phyloP scores from a whole-genome alignment of 35 echinoderm and acorn worm species.

The Chiridota heheva region DNA sequence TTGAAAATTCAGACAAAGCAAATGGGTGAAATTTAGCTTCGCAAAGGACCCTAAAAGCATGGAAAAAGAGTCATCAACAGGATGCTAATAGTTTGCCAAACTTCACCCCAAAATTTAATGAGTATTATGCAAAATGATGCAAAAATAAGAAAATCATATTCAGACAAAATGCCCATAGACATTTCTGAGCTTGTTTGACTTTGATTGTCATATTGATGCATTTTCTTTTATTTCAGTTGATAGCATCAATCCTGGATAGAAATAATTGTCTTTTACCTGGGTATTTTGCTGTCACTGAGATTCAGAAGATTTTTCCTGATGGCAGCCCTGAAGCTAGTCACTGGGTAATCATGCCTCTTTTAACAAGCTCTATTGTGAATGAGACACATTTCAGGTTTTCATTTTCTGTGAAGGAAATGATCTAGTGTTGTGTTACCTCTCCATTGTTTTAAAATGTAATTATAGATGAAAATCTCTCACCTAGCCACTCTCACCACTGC shows the following conservation, averaged over 20 bases:
- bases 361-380: background rate
- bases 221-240: constrained; percentile 42
- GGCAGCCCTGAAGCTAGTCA: constrained; percentile 60
- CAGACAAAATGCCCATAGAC: background rate
- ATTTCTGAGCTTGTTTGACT: background rate
- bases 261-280: constrained; percentile 81
- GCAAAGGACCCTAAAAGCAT: too few relatives aligned
- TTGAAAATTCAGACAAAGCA: too few relatives aligned
- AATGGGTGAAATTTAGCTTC: too few relatives aligned
- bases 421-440: background rate
- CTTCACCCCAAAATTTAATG: too few relatives aligned
- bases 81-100: too few relatives aligned
- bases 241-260: constrained; percentile 84
- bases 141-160: too few relatives aligned
- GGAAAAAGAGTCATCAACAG: too few relatives aligned
- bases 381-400: too few relatives aligned
- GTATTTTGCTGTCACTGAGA: constrained; percentile 96
- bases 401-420: background rate
- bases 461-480: background rate
- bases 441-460: background rate
- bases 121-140: background rate
- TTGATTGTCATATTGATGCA: too few relatives aligned
- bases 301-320: constrained; percentile 79
- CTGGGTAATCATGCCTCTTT: constrained; percentile 58
- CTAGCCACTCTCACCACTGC: too few relatives aligned